Base-by-base conservation (phyloP, 1,140 invertebrate genomes). In the Lordiphosa collinella region DNA sequence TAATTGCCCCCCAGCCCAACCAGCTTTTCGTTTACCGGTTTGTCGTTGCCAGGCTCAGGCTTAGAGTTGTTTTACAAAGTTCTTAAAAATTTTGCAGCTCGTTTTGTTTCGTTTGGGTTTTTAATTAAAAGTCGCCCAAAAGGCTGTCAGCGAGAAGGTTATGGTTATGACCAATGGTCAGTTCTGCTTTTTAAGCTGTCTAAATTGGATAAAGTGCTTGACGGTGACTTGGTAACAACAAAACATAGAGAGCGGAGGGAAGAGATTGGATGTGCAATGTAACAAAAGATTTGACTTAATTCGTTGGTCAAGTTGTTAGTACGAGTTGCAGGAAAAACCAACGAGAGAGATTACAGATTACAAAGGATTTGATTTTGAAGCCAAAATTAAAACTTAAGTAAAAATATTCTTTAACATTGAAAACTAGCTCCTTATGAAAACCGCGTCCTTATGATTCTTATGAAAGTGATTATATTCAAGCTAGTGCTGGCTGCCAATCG, bases 131-230 rank as follows among this genome's bases (percentile, higher is more conserved):
- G 72, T 68, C 9, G 41, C 29, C 54, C 58, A 58, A 57, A 34
- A 37, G 43, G 34, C 36, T 25, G n/a, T 55, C 13, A 36, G 51
- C 53, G 57, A 54, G 52, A 41, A 53, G 65, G 75, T 75, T 82
- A 82, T 82, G 65, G 18, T 22, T 22, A 75, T 64, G 63, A 49
- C 62, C 64, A 76, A 36, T 66, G 76, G 78, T 58, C 71, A 82
- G 70, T 71, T 56, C 18, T 64, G 44, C 58, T 68, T 65, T 64
- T 67, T 82, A 82, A 82, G 78, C 78, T 64, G 38, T 65, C 78
- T 85, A 82, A 82, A 82, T 82, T 82, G 78, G 78, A 82, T 82
- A 84, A 84, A 82, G 72, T 73, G 43, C 72, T 82, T 54, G 48
- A 32, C 46, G 65, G 56, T 76, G 66, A 67, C 76, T 80, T 80